These are phyloP conservation scores for Macrobrachium rosenbergii DNA, from an alignment of 1,140 invertebrate species.

Conservation along the genomic window DNA sequence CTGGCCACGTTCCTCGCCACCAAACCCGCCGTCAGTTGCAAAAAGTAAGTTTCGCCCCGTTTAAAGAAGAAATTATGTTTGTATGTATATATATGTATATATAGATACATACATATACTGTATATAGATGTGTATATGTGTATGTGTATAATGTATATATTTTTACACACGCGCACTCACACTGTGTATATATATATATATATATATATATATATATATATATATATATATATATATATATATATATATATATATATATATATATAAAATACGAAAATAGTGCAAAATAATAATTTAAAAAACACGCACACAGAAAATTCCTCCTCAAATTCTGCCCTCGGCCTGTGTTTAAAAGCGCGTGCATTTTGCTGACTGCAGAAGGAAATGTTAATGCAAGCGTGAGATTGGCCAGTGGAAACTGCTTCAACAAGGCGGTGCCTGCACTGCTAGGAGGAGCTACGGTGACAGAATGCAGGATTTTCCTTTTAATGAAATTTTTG, in stretches of 20 bases:
- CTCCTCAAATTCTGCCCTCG: background rate
- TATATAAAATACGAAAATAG: no score
- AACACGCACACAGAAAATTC: background rate
- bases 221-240: constrained; percentile 21
- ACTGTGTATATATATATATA: constrained; percentile 20
- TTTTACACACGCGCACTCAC: background rate
- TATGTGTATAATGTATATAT: constrained; percentile 9
- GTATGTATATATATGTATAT: constrained; percentile 8
- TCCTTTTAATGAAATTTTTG: background rate
- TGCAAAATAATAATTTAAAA: background rate
- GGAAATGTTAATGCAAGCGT: no score
- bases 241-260: constrained; percentile 10
- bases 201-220: constrained; percentile 27
- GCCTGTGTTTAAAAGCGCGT: background rate
- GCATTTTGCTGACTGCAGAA: no score
- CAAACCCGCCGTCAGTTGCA: constrained; percentile 19
- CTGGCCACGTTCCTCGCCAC: constrained; percentile 79
- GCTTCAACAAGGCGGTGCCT: no score
- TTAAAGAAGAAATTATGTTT: background rate
- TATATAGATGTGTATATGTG: constrained; percentile 1
- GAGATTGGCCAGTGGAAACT: no score
- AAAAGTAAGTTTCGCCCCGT: constrained; percentile 44
- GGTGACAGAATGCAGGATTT: background rate
- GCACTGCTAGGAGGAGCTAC: no score
- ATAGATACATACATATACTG: constrained; percentile 23